phyloP scores from a whole-genome alignment of 2,113 vertebrate genomes.

The Mus pahari region DNA sequence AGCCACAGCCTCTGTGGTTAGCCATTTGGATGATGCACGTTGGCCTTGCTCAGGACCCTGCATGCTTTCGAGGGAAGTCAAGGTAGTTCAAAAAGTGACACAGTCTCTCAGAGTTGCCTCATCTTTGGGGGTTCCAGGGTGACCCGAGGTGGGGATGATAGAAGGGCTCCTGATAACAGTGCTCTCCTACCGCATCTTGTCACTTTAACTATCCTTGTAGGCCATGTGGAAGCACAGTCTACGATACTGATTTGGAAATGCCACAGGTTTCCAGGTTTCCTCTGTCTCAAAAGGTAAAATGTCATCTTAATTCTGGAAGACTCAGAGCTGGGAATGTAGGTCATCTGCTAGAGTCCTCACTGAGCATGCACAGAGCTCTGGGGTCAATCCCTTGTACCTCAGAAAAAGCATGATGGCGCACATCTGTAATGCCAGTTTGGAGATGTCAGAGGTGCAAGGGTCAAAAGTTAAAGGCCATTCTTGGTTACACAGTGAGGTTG shows the following conservation, averaged over 20 bases:
- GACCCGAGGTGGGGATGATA: not conserved
- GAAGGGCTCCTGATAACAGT: not conserved
- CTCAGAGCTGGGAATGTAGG: not conserved
- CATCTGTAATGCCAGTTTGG: not conserved
- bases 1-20: not conserved
- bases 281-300: not conserved
- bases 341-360: not conserved
- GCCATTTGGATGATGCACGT: accelerated
- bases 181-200: not conserved
- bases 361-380: not conserved
- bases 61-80: not conserved
- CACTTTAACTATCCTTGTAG: not conserved
- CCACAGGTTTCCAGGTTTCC: not conserved
- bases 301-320: not conserved
- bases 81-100: not conserved
- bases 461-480: not conserved
- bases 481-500: not conserved
- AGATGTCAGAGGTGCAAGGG: not conserved
- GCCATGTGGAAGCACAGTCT: not conserved
- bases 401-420: not conserved
- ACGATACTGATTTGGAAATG: not conserved
- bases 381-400: not conserved
- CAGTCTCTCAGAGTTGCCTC: not conserved
- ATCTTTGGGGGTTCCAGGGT: not conserved
- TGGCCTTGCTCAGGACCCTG: not conserved